Evolutionary conservation across 64 coral and sea anemone species (phyloP), one percentile per base, ranked within the genome.

Genomic region (Actinia tenebrosa): DNA sequence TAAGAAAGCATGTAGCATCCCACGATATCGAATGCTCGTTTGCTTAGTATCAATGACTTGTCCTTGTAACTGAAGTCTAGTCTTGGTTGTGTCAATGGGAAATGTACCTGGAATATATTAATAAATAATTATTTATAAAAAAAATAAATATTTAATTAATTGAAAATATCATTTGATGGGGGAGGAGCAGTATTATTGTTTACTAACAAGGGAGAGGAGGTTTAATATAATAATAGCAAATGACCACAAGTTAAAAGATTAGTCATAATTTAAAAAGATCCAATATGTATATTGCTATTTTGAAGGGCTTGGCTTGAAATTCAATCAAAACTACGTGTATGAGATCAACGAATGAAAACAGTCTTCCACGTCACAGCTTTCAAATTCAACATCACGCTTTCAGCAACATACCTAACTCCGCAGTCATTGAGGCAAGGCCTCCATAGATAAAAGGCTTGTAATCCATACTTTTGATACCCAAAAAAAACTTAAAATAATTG

Each of bases 61-160:
- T 37, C 97, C 97, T 86, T 99, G 97, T 52, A 99, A 79, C 45
- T 99, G 97, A 16, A 99, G 93, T 55, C 97, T 90, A 92, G 97
- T 99, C 86, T 99, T 99, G 45, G 93, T 93, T 63, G 97, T 99
- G 86, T 99, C 97, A 91, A 99, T 95, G 4, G 97, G 97, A 92
- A 99, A 99, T 18, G 97, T 99, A 91, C 91, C 97, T 99, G 52
- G 30, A 88, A 43, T 15, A 75, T 10, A 43, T 2, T 42, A 75
- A 50, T 50, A 50, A 50, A 8, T 50, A 50, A 4, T 50, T 50
- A 50, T 50, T 50, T 16, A 75, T 75, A 3, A 37, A 15, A 27
- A 75, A 37, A 37, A 37, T 0, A 37, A 37, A 37, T 0, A 37
- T 37, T 37, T 37, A 37, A 71, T 37, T 37, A 37, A 71, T 64